Base-by-base conservation (phyloP, 2,113 vertebrate species). In the Mola mola region DNA sequence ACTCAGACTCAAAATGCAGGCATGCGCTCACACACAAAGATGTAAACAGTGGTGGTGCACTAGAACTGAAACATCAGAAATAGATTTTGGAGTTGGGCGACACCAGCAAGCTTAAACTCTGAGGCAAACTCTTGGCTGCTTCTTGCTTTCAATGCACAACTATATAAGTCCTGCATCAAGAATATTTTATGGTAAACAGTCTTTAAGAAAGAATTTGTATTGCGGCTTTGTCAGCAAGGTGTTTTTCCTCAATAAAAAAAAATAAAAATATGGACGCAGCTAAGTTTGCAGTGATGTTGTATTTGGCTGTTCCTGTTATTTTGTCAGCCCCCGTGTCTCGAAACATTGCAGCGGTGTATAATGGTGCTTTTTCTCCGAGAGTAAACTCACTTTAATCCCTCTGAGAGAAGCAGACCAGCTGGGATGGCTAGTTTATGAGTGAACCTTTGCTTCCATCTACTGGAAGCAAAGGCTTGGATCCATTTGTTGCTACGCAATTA, bases 371-470 rank as follows among this genome's bases (percentile, higher is more conserved):
- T 70, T 26, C 8, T 10, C 2, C 47, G 8, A 62, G 22, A 24
- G 20, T 37, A 11, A 41, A 38, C 9, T 19, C 4, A 37, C 11
- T 22, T 4, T 9, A 19, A 2, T 20, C 29, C 12, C 7, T 49
- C 4, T 1, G 16, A 37, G 53, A 71, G 43, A 2, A 34, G n/a
- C 7, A 43, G 25, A 1, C 10, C 36, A 53, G 10, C 4, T 26
- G 21, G 7, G 12, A 16, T 2, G 8, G 5, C 6, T 22, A 6
- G 2, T 17, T 50, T 37, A 38, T 8, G 7, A n/a, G 29, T 52
- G 1, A 62, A 25, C 24, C 10, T 72, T 33, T 84, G 81, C 69
- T 79, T 41, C 42, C 8, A 43, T 76, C 83, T 78, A 36, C 75
- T 51, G 85, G n/a, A n/a, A n/a, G n/a, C n/a, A n/a, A 20, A 0